Percentiles rank a stretch among this genome's conserved stretches.
Conservation (phyloP, 1,140 invertebrate genomes). For the Eufriesea mexicana region DNA sequence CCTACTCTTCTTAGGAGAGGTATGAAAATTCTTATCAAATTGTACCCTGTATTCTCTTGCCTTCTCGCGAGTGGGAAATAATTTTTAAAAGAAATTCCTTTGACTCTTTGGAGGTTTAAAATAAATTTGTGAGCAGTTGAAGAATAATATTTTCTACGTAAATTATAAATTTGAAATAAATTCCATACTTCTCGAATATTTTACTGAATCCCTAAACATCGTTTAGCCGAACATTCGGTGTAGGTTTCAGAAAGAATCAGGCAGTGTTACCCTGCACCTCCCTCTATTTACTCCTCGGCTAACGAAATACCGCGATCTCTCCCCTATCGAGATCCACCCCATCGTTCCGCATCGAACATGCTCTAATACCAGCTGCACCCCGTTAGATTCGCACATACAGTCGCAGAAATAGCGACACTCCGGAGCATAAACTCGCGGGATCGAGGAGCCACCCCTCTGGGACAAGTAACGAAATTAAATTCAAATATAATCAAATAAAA, state of each 20-base stretch:
- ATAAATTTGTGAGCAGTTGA: no score
- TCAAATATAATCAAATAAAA: slow-evolving; percentile 84
- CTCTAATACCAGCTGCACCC: slow-evolving; percentile 29
- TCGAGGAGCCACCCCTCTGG: slow-evolving; percentile 25
- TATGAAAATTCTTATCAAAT: no score
- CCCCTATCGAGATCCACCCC: slow-evolving; percentile 21
- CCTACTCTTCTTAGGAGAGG: no score
- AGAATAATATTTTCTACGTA: no score
- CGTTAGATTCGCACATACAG: background rate
- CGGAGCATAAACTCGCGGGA: slow-evolving; percentile 14
- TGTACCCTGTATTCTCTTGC: no score
- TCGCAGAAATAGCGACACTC: slow-evolving; percentile 14
- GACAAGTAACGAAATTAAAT: slow-evolving; percentile 77
- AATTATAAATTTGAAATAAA: no score
- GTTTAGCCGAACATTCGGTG: background rate
- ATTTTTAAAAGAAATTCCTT: no score
- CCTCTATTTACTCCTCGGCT: slow-evolving; percentile 15
- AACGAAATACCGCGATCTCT: slow-evolving; percentile 60
- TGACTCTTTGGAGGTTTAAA: no score
- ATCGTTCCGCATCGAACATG: slow-evolving; percentile 43
- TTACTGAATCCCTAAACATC: no score
- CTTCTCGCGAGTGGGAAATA: no score
- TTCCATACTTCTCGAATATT: no score
- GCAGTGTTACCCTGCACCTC: background rate
- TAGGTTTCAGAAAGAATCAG: background rate